These are phyloP conservation scores for Hippopotamyrus pictus DNA, from an alignment of 2,797 vertebrate genomes.

Conservation along the genomic window DNA sequence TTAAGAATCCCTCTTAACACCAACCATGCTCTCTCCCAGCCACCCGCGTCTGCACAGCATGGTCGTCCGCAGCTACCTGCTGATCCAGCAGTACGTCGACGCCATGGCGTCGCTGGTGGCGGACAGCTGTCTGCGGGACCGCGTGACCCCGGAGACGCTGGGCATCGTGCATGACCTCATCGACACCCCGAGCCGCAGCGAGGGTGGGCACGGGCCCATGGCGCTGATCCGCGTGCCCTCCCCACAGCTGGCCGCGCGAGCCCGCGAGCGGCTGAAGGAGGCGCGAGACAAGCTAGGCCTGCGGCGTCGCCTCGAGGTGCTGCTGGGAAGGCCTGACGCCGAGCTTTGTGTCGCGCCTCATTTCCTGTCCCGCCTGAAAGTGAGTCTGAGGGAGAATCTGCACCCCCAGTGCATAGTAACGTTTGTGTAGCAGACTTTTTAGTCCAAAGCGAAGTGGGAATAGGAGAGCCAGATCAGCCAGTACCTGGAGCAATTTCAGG, in stretches of 20 bases:
- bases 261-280: slow-evolving; percentile 84
- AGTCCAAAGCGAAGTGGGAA: not conserved
- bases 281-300: slow-evolving; percentile 90
- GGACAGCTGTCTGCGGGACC: slow-evolving; percentile 78
- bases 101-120: slow-evolving; percentile 92
- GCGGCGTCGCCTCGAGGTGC: slow-evolving; percentile 85
- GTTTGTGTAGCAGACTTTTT: not conserved
- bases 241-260: slow-evolving; percentile 87
- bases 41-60: slow-evolving; percentile 93
- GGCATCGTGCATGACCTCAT: slow-evolving; percentile 86
- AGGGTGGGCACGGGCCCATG: slow-evolving; percentile 86
- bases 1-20: not conserved
- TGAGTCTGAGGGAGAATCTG: slow-evolving; percentile 35
- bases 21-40: slow-evolving; percentile 51
- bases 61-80: slow-evolving; percentile 95
- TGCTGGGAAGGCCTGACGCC: slow-evolving; percentile 80
- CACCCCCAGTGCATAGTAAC: not conserved
- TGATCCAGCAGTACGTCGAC: slow-evolving; percentile 96
- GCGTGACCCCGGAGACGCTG: slow-evolving; percentile 90
- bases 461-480: not conserved
- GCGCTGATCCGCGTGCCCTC: slow-evolving; percentile 90
- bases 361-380: slow-evolving; percentile 80
- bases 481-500: not conserved
- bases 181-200: slow-evolving; percentile 60
- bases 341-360: slow-evolving; percentile 74